A percentile compares a stretch with the other conserved stretches of the same genome.
phyloP scores from a whole-genome alignment of 1,140 invertebrate genomes.

The Drosophila sulfurigaster region DNA sequence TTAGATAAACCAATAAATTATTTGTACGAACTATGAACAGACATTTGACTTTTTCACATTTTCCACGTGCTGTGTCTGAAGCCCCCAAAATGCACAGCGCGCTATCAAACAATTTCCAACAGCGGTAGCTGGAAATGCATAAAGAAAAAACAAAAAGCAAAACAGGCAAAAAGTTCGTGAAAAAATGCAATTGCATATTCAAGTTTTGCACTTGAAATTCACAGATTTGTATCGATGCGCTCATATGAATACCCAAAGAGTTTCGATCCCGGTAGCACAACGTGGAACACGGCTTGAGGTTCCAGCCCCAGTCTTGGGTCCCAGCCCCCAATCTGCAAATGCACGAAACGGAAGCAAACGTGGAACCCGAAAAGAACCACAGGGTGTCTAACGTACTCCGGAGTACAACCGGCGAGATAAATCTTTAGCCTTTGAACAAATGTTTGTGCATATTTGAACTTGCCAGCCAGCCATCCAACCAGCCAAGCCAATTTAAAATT shows the following conservation, averaged over 20 bases:
- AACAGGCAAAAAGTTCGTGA: conserved; percentile 34
- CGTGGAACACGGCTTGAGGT: conserved; percentile 14
- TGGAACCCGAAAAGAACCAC: conserved; percentile 59
- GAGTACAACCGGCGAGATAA: conserved; percentile 68
- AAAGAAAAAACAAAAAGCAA: neutral
- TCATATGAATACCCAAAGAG: conserved; percentile 71
- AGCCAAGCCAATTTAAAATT: conserved; percentile 76
- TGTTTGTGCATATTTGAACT: conserved; percentile 83
- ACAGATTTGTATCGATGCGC: conserved; percentile 73
- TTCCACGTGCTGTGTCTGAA: conserved; percentile 15
- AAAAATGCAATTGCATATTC: conserved; percentile 81
- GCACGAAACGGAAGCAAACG: conserved; percentile 70
- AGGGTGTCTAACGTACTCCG: conserved; percentile 63
- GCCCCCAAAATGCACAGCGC: conserved; percentile 22
- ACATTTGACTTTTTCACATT: conserved; percentile 23
- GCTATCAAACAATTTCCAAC: conserved; percentile 28
- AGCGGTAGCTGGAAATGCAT: conserved; percentile 11
- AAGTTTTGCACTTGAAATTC: conserved; percentile 82
- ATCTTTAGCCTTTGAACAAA: conserved; percentile 82
- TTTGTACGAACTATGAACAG: neutral
- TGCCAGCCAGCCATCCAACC: conserved; percentile 30
- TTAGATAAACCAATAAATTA: conserved; percentile 24
- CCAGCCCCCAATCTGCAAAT: neutral
- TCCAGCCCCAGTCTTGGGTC: conserved; percentile 1
- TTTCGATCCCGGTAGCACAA: conserved; percentile 15